Evolutionary conservation across 2,888 invertebrate species (phyloP).

Genomic region (Blastobasis lacticolella): DNA sequence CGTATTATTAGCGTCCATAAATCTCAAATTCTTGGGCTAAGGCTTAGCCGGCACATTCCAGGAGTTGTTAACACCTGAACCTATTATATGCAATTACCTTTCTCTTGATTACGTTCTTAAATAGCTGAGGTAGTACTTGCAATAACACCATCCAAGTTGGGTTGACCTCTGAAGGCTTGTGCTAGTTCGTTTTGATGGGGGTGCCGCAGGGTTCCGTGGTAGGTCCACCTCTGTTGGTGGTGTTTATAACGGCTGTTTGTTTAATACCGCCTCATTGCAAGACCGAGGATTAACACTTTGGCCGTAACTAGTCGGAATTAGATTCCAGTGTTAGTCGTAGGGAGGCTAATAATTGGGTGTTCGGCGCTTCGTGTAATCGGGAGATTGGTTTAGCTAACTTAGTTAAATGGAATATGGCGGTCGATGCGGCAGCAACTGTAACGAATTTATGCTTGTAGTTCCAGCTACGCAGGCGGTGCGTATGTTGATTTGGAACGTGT

Average conservation of each 20-base stretch:
- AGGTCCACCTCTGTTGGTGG: constrained; percentile 15
- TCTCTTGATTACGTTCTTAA: constrained; percentile 40
- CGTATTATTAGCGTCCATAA: constrained; percentile 17
- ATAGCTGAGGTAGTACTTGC: constrained; percentile 32
- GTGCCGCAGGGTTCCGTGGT: neutral
- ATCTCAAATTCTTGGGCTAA: constrained; percentile 23
- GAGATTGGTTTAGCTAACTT: constrained; percentile 10
- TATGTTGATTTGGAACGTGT: too few relatives aligned
- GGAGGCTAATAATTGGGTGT: constrained; percentile 19
- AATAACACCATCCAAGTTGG: constrained; percentile 19
- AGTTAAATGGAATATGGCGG: constrained; percentile 4
- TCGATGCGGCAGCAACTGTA: neutral
- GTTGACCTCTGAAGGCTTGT: constrained; percentile 13
- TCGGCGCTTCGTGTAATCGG: constrained; percentile 16
- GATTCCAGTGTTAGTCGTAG: constrained; percentile 22
- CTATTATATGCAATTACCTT: constrained; percentile 39
- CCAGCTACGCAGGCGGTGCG: too few relatives aligned
- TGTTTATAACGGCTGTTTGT: constrained; percentile 23
- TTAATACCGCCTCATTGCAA: constrained; percentile 24
- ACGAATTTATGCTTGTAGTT: neutral
- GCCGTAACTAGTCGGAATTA: constrained; percentile 22
- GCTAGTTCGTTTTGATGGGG: constrained; percentile 6
- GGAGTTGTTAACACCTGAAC: constrained; percentile 46
- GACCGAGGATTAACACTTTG: constrained; percentile 24
- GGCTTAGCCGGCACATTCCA: constrained; percentile 31